Evolutionary conservation across 2,888 invertebrate species (phyloP), one percentile per base, ranked within the genome.

Genomic region (Siphlonurus alternatus): DNA sequence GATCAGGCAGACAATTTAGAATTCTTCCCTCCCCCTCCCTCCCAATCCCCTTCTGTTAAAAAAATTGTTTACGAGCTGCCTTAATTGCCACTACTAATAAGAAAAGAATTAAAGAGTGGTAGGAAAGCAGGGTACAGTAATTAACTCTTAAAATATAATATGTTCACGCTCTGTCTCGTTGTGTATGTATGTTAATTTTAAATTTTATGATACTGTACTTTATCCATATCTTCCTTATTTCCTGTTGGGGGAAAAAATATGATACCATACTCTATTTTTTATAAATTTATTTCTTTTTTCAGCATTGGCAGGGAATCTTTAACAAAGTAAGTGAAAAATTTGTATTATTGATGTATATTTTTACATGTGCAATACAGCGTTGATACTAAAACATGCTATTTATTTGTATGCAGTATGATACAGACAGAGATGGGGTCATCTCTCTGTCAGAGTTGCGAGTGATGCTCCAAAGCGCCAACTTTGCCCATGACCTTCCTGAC

Each of bases 271-370:
- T 38, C n/a, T n/a, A n/a, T 38, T 5, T 38, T 38, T 38, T 38
- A 38, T 56, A 20, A 10, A 20, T 20, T 5, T 56, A 77, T 51
- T 56, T 60, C 67, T 76, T 77, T 15, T 78, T 78, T 18, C 76
- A 87, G 23, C 79, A 80, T 69, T 80, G 80, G 80, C 73, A 77
- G 64, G 73, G 76, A 70, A 76, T 80, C 69, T 80, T 80, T 69
- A 76, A 77, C 68, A 80, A 79, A 83, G 80, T 80, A 75, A 67
- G 66, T 67, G 23, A 19, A 56, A 23, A 23, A 23, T n/a, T 61
- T 60, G 20, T 60, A 5, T 19, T 23, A 10, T 10, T 23, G 5
- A 1, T 1, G 25, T 2, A 22, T 19, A 23, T 61, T 23, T 23
- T 23, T 23, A 61, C 1, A 7, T 18, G 5, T 25, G 20, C 15